Base-by-base conservation (phyloP, 2,797 vertebrate genomes). In the Spinus pinus region DNA sequence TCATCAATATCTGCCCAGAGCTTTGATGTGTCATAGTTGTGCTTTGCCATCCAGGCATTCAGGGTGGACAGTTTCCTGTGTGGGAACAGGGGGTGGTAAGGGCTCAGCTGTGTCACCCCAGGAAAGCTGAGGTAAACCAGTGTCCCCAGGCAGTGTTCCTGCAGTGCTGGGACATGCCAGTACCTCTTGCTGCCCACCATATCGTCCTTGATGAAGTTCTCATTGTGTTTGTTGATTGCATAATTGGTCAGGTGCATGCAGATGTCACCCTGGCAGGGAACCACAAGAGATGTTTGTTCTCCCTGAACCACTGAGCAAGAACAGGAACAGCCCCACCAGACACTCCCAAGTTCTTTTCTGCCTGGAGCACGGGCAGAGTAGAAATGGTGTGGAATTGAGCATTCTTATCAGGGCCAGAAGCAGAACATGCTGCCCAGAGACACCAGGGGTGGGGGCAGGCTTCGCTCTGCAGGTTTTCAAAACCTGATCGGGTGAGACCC, bases 231-330 rank as follows among this genome's bases (percentile, higher is more conserved):
- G 96, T 98, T 98, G 98, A 98, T 98, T 5, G 98, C 97, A 2
- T 98, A 98, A 77, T 98, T 98, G 90, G 98, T 98, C 89, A 98
- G 88, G 54, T 98, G 98, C 98, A 98, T 98, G 84, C 98, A 98
- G 91, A 96, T 90, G 10, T 98, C 97, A 17, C 97, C 97, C 98
- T 98, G 96, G 53, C 35, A 74, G 75, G 44, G 70, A 91, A 96
- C 13, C 18, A 9, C 39, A n/a, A 57, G 35, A 95, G 16, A 46
- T 4, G 6, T 47, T 71, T 9, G 21, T 41, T 82, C 49, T 62
- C n/a, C 39, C 41, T 41, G 33, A 53, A 42, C 39, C n/a, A 28
- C 54, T 20, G 39, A n/a, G 31, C 3, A 1, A 22, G 28, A 56
- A 35, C 2, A 82, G 56, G 10, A 81, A 35, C 31, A 82, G 51